Percentiles rank a stretch among this genome's conserved stretches.
These are phyloP conservation scores for Arrhamphus sclerolepis DNA, from an alignment of 2,797 vertebrate species.

Conservation along the genomic window DNA sequence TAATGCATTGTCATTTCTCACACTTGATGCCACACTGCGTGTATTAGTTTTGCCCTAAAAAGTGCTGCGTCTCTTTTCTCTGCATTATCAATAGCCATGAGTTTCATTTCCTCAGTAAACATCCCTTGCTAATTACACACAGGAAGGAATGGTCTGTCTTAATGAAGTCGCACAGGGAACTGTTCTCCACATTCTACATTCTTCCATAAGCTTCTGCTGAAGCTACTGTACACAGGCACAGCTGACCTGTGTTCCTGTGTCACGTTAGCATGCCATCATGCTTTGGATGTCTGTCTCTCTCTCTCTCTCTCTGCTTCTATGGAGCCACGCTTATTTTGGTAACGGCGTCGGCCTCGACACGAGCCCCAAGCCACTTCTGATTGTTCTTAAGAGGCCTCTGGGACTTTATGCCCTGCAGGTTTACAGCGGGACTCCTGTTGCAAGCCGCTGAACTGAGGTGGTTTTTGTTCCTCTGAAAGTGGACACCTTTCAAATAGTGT, in stretches of 20 bases:
- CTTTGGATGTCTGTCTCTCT: conserved; percentile 26
- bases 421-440: conserved; percentile 71
- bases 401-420: conserved; percentile 56
- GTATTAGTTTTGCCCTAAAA: conserved; percentile 33
- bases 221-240: conserved; percentile 8
- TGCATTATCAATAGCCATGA: conserved; percentile 44
- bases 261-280: conserved; percentile 35
- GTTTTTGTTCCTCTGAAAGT: conserved; percentile 79
- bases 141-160: conserved; percentile 61
- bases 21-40: not conserved
- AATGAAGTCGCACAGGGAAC: conserved; percentile 57
- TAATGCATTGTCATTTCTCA: conserved; percentile 6
- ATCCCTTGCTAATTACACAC: conserved; percentile 54
- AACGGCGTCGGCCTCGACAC: conserved; percentile 17
- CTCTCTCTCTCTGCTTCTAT: conserved; percentile 27
- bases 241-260: conserved; percentile 41
- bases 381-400: conserved; percentile 46
- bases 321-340: conserved; percentile 46
- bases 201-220: conserved; percentile 40
- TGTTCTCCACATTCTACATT: conserved; percentile 57
- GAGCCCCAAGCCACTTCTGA: conserved; percentile 42
- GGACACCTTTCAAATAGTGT: conserved; percentile 80
- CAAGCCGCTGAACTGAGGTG: conserved; percentile 67
- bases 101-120: conserved; percentile 70
- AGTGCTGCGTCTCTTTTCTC: conserved; percentile 28